Evolutionary conservation across 2,888 invertebrate species (phyloP).

Genomic region (Parapristionchus giblindavisi): DNA sequence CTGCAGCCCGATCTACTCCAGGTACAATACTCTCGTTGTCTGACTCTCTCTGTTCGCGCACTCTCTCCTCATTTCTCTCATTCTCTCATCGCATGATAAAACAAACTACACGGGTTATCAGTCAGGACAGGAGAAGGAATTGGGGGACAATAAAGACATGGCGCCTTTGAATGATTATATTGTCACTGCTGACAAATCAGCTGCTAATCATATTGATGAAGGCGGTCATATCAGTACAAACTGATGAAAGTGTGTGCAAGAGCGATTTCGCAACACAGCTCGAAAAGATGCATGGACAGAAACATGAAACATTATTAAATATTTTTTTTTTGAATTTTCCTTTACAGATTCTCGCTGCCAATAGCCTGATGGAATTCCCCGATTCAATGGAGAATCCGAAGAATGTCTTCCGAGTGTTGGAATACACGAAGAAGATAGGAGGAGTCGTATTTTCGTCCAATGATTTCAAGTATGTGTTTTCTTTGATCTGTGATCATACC

Average conservation of each 20-base stretch:
- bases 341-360: constrained; percentile 9
- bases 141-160: too few species aligned
- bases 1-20: constrained; percentile 14
- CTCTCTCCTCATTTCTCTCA: too few species aligned
- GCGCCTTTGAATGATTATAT: too few species aligned
- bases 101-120: too few species aligned
- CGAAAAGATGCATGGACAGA: neutral
- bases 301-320: neutral
- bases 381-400: neutral
- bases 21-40: neutral
- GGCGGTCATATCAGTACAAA: too few species aligned
- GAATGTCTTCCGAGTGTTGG: neutral
- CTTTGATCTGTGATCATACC: too few species aligned
- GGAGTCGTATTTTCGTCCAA: neutral
- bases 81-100: too few species aligned
- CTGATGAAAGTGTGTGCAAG: too few species aligned
- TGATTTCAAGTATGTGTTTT: neutral
- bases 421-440: constrained; percentile 5
- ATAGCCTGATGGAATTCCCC: constrained; percentile 13
- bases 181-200: too few species aligned
- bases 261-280: too few species aligned
- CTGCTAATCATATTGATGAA: too few species aligned
- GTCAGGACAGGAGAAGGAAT: too few species aligned
- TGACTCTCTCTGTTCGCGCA: neutral
- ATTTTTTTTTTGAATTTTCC: neutral